Evolutionary conservation across 2,888 invertebrate species (phyloP), one percentile per base, ranked within the genome.

Genomic region (Campopleginae sp.): DNA sequence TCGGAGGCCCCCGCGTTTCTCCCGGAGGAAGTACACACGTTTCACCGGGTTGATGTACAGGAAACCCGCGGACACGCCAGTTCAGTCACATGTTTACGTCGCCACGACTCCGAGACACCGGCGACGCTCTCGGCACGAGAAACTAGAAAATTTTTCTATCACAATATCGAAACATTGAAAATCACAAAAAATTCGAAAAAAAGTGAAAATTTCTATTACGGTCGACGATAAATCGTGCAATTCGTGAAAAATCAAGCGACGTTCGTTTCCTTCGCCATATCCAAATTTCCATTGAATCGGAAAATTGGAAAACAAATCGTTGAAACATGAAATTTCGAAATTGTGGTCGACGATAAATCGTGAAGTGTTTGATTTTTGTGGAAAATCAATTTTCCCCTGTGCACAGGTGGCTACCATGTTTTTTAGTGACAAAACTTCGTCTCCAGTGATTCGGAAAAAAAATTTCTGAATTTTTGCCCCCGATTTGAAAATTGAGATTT

Each of bases 11-110:
- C 88, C 86, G 88, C 81, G 86, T 84, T 84, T 86, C 85, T 84
- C 88, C 82, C 86, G 84, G 85, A 91, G 92, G 91, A 92, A 91
- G 90, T 90, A 89, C 90, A 88, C 89, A 88, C 90, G 89, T 92
- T 92, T 92, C 92, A 91, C 92, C 91, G 89, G 91, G 82, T 89
- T 85, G 89, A 89, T 90, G 89, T 87, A 89, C 90, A 89, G 90
- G 90, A 89, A 90, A 84, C 90, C 90, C 78, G 86, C 78, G 86
- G 87, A 90, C 88, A 87, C 88, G 88, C 84, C 87, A 88, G 86
- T 87, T 89, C 91, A 91, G 90, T 92, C 92, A 90, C 88, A 89
- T 90, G 91, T 90, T 91, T 89, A 89, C 90, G 77, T 87, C 86
- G 86, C 87, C 86, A 80, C 89, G 86, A 85, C 76, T 76, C 51